Conservation (phyloP, 2,113 vertebrate species). For the Stigmatopora argus region DNA sequence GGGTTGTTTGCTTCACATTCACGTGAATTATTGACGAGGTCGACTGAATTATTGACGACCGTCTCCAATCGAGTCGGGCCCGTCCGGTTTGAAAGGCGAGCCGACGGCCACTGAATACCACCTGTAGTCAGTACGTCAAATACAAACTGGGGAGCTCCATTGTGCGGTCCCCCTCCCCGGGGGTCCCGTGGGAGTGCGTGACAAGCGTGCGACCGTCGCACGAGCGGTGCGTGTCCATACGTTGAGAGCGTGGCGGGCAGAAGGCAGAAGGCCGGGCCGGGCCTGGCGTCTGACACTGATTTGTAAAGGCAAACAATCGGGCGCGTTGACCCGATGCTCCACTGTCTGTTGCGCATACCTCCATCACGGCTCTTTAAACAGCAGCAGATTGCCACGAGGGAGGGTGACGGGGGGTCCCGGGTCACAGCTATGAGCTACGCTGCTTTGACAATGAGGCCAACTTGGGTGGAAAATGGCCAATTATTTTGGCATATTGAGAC, state of each 20-base stretch:
- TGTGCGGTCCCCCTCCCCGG: conserved; percentile 42
- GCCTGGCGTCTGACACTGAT: conserved; percentile 75
- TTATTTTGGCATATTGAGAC: background rate
- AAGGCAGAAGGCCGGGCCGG: conserved; percentile 65
- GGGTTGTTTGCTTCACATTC: background rate
- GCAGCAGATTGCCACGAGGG: conserved; percentile 63
- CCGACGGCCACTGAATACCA: conserved; percentile 40
- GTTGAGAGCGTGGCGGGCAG: conserved; percentile 29
- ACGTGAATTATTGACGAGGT: background rate
- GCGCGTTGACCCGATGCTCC: conserved; percentile 69
- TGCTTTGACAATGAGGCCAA: conserved; percentile 71
- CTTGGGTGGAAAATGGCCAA: background rate
- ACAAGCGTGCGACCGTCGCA: conserved; percentile 27
- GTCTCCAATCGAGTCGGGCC: conserved; percentile 37
- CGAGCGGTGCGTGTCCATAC: conserved; percentile 40
- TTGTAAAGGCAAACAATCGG: conserved; percentile 73
- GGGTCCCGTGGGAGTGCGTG: conserved; percentile 41
- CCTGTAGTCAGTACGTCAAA: conserved; percentile 62
- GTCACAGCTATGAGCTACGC: conserved; percentile 35
- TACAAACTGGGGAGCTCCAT: conserved; percentile 52
- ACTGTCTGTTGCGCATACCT: conserved; percentile 73
- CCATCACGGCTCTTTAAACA: conserved; percentile 54
- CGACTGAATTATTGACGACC: conserved; percentile 55
- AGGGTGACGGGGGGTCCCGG: conserved; percentile 7
- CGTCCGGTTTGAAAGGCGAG: conserved; percentile 45